Evolutionary conservation across 2,888 invertebrate species (phyloP).

Genomic region (Ephialtes manifestator): DNA sequence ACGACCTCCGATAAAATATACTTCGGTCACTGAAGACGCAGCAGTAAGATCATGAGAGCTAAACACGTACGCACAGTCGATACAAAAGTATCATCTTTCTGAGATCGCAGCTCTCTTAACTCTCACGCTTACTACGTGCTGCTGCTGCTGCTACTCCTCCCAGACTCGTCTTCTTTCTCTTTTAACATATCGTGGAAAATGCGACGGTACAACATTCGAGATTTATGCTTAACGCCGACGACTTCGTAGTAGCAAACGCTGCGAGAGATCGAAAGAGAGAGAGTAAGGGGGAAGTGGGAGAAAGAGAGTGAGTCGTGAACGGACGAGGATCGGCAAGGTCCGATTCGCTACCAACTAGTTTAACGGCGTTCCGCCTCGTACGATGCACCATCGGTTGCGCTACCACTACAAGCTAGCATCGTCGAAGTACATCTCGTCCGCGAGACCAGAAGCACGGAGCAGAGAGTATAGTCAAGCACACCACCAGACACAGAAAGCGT

Average conservation of each 20-base stretch:
- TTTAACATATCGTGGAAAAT: constrained; percentile 51
- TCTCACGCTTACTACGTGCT: constrained; percentile 41
- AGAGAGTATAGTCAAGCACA: constrained; percentile 9
- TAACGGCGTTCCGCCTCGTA: constrained; percentile 70
- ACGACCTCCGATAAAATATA: background rate
- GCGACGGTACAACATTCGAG: constrained; percentile 56
- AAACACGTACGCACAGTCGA: constrained; percentile 15
- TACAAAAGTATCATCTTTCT: background rate
- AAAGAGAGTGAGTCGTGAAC: constrained; percentile 19
- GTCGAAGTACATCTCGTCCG: constrained; percentile 32
- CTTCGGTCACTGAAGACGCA: background rate
- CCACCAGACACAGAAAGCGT: constrained; percentile 25
- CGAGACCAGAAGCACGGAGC: constrained; percentile 19
- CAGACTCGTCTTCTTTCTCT: constrained; percentile 40
- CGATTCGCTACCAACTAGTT: constrained; percentile 69
- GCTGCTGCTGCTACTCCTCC: background rate
- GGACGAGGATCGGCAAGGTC: constrained; percentile 63
- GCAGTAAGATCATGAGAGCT: background rate
- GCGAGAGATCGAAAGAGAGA: constrained; percentile 2
- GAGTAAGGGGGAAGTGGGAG: background rate
- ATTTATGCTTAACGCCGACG: constrained; percentile 67
- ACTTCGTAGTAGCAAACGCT: constrained; percentile 61
- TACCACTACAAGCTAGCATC: constrained; percentile 12
- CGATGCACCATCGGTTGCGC: constrained; percentile 64
- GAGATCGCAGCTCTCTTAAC: constrained; percentile 12